Conservation (phyloP, 2,888 invertebrate species). For the Mythimna ferrago region DNA sequence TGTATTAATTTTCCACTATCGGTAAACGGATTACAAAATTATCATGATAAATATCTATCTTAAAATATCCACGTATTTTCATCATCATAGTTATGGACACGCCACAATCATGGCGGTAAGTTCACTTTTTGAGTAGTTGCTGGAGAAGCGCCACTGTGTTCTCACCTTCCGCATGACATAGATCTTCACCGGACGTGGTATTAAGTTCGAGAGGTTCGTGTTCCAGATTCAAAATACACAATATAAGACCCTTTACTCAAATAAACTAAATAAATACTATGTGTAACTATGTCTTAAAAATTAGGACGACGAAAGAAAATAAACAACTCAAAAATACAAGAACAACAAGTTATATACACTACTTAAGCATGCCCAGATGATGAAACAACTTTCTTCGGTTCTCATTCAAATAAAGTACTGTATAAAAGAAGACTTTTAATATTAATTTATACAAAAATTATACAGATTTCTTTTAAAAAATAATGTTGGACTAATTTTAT, state of each 20-base stretch:
- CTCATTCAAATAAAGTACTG: conserved; percentile 33
- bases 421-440: conserved; percentile 42
- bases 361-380: conserved; percentile 14
- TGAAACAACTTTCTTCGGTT: conserved; percentile 38
- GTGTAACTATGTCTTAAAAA: neutral
- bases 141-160: no score
- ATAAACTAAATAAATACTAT: no score
- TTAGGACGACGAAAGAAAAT: neutral
- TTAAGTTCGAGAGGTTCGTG: no score
- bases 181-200: no score
- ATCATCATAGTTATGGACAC: neutral
- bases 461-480: conserved; percentile 57
- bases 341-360: neutral
- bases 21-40: neutral
- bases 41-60: neutral
- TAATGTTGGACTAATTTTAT: conserved; percentile 61
- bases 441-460: conserved; percentile 62
- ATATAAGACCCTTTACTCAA: no score
- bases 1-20: neutral
- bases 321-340: conserved; percentile 2
- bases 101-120: neutral
- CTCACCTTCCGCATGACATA: no score
- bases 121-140: no score
- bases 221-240: no score
- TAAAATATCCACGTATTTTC: neutral